Evolutionary conservation across 2,797 vertebrate species (phyloP).

Genomic region (Epinephelus malabaricus): DNA sequence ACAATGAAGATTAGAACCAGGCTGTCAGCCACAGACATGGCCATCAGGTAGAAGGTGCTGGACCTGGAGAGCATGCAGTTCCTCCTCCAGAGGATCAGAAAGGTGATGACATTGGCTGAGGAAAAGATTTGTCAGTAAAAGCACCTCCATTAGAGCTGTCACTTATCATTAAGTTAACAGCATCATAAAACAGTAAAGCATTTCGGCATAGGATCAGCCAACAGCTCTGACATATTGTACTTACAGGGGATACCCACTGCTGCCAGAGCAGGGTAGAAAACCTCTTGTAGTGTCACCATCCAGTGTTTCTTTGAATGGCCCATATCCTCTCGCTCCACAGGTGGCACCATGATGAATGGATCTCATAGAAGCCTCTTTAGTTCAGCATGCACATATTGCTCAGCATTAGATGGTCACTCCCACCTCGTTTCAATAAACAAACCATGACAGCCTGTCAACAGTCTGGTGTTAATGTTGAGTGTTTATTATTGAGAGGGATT

Average conservation of each 20-base stretch:
- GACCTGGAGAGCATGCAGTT: slow-evolving; percentile 80
- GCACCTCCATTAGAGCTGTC: neutral
- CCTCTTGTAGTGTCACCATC: slow-evolving; percentile 78
- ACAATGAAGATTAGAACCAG: slow-evolving; percentile 77
- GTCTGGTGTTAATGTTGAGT: neutral
- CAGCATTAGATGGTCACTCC: slow-evolving; percentile 30
- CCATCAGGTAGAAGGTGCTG: slow-evolving; percentile 80
- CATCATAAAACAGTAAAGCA: neutral
- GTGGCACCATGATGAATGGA: neutral
- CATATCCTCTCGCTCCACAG: slow-evolving; percentile 50
- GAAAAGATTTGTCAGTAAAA: slow-evolving; percentile 28
- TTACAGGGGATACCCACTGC: slow-evolving; percentile 82
- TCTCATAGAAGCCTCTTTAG: neutral
- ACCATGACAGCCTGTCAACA: slow-evolving; percentile 35
- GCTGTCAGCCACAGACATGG: slow-evolving; percentile 78
- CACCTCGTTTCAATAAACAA: slow-evolving; percentile 13
- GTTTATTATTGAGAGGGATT: slow-evolving; percentile 13
- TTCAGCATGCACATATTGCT: neutral
- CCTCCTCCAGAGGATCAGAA: slow-evolving; percentile 80
- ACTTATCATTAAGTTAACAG: neutral
- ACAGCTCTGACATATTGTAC: slow-evolving; percentile 45
- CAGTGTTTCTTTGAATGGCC: slow-evolving; percentile 67
- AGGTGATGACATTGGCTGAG: slow-evolving; percentile 78
- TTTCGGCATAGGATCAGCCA: neutral
- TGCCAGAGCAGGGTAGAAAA: slow-evolving; percentile 78